phyloP scores from a whole-genome alignment of 2,113 vertebrate genomes.

The Rhabdomys dilectus region DNA sequence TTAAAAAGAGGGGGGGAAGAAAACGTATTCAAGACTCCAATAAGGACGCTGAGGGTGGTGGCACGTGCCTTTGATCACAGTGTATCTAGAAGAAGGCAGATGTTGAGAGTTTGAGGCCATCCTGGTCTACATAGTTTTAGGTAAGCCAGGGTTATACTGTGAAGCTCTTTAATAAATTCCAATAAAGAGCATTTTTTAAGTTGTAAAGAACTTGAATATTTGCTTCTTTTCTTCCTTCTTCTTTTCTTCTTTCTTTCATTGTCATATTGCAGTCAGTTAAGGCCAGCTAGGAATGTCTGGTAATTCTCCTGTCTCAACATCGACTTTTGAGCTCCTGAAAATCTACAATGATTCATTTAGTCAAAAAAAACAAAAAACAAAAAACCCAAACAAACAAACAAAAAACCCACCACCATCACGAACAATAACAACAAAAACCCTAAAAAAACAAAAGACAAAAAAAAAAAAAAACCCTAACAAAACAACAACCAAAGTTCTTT shows the following conservation, averaged over 20 bases:
- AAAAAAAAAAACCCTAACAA: background rate
- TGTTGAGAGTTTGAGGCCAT: background rate
- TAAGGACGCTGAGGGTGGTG: background rate
- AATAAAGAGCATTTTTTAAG: background rate
- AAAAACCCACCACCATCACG: no score
- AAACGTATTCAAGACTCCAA: background rate
- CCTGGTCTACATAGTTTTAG: background rate
- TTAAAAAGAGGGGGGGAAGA: background rate
- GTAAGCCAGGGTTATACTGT: background rate
- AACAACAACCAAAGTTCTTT: background rate
- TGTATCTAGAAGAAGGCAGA: background rate
- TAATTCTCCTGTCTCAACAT: background rate
- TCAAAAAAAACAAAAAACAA: background rate
- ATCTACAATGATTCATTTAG: background rate
- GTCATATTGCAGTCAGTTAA: background rate
- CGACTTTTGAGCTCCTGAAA: background rate
- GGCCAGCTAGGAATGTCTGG: background rate
- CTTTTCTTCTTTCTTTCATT: background rate
- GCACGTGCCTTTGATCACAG: background rate
- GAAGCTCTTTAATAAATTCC: background rate
- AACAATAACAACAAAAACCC: no score
- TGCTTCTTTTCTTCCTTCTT: background rate
- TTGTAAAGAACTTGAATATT: slow-evolving; percentile 40
- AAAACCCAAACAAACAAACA: background rate
- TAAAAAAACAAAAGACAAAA: background rate